phyloP scores from a whole-genome alignment of 2,888 invertebrate genomes.

The Heteromyza rotundicornis region DNA sequence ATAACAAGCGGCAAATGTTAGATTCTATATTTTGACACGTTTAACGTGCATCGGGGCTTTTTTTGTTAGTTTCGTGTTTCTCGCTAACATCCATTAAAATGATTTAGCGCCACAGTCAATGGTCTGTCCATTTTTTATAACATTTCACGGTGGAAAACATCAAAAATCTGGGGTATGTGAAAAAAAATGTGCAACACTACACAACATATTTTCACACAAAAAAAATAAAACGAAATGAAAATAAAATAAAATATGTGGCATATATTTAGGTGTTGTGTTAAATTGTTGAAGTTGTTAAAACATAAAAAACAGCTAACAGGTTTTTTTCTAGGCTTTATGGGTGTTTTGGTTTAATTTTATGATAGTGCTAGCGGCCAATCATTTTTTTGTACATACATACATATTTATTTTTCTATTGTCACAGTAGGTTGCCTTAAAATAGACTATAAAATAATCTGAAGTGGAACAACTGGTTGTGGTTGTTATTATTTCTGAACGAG shows the following conservation, averaged over 20 bases:
- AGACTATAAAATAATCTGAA: constrained; percentile 24
- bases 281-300: constrained; percentile 7
- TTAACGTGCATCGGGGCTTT: neutral
- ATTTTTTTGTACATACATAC: neutral
- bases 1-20: neutral
- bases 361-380: neutral
- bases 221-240: constrained; percentile 10
- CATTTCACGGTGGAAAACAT: too few relatives aligned
- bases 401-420: neutral
- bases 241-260: constrained; percentile 1
- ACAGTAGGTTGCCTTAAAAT: constrained; percentile 24
- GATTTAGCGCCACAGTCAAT: constrained; percentile 38
- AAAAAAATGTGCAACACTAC: too few relatives aligned
- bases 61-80: neutral
- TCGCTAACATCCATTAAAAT: constrained; percentile 33
- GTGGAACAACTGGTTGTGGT: constrained; percentile 4
- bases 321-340: neutral
- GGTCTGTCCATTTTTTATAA: constrained; percentile 38
- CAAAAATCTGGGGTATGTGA: too few relatives aligned
- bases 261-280: constrained; percentile 16
- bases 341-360: neutral
- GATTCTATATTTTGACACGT: neutral
- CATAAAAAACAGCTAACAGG: neutral
- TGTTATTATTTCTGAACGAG: neutral
- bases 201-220: neutral